Base-by-base conservation (phyloP, 2,888 invertebrate species). In the Reticulitermes lucifugus region DNA sequence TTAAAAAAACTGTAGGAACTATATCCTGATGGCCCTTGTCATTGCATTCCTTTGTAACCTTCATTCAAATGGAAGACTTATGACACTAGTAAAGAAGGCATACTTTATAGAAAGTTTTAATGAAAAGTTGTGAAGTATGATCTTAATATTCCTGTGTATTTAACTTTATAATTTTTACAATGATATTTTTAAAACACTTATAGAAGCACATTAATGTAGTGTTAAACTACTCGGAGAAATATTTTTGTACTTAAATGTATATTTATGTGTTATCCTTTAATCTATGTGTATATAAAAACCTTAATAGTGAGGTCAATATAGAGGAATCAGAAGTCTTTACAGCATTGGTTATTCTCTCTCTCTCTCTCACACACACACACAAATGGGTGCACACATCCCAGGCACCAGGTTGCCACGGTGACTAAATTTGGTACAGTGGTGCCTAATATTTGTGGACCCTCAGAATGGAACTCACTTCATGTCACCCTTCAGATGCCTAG, bases 221-320 rank as follows among this genome's bases (percentile, higher is more conserved):
- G 79, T 79, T 79, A n/a, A 41, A 79, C 79, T 60, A 80, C 35
- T 80, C 60, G 35, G 60, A 80, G 80, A 80, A 80, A 55, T 80
- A 80, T 80, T 80, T 80, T 80, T 80, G 80, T 80, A 80, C 80
- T 60, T 80, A 80, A 80, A 79, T 51, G 79, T 80, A 80, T 80
- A 80, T 80, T 59, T 80, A 59, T 80, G 80, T 80, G 80, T 80
- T 80, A 80, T 21, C 60, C 79, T 80, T 35, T 80, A 29, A 80
- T 59, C 60, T 80, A 41, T 59, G 60, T 80, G 60, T 59, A 80
- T 35, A 80, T 59, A 29, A 59, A 29, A 59, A 51, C 18, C 55
- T 14, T 73, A 41, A 73, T 29, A 3, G 7, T 21, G 25, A 73
- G 41, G 41, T 10, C 29, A 73, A 73, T 41, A 73, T 41, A 73